These are phyloP conservation scores for Danio albolineatus DNA, from an alignment of 2,797 vertebrate genomes.

Conservation along the genomic window DNA sequence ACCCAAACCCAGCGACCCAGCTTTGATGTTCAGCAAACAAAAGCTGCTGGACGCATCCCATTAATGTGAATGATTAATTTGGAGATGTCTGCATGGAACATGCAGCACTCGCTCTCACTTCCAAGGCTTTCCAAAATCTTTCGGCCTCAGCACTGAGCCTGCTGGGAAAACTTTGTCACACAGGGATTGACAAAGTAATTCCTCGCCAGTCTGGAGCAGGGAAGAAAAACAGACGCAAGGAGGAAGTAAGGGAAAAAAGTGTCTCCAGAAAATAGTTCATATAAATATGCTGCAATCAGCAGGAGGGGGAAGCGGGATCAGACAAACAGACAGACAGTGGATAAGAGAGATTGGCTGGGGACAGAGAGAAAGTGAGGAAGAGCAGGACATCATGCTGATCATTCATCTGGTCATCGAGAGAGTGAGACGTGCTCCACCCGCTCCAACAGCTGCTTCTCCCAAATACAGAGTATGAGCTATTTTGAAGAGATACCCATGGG, in stretches of 20 bases:
- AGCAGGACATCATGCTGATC: conserved; percentile 32
- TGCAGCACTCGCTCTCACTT: conserved; percentile 59
- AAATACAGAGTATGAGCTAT: conserved; percentile 28
- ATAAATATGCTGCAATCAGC: conserved; percentile 65
- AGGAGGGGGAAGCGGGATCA: not conserved
- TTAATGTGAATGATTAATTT: conserved; percentile 53
- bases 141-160: conserved; percentile 69
- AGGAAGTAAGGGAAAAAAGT: conserved; percentile 62
- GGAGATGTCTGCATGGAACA: conserved; percentile 47
- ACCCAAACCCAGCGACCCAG: conserved; percentile 20
- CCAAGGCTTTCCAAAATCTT: conserved; percentile 44
- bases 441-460: conserved; percentile 23
- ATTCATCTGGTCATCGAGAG: conserved; percentile 49
- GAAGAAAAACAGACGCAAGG: conserved; percentile 22
- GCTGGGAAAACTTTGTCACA: conserved; percentile 67
- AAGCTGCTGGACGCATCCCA: conserved; percentile 39
- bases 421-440: conserved; percentile 26
- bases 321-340: conserved; percentile 11
- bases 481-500: conserved; percentile 13
- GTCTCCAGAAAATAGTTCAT: conserved; percentile 53
- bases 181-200: conserved; percentile 74
- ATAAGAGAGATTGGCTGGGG: conserved; percentile 27
- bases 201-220: conserved; percentile 67
- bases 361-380: conserved; percentile 27
- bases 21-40: conserved; percentile 48